Conservation (phyloP, 1,140 invertebrate genomes). For the Steinernema khuongi region DNA sequence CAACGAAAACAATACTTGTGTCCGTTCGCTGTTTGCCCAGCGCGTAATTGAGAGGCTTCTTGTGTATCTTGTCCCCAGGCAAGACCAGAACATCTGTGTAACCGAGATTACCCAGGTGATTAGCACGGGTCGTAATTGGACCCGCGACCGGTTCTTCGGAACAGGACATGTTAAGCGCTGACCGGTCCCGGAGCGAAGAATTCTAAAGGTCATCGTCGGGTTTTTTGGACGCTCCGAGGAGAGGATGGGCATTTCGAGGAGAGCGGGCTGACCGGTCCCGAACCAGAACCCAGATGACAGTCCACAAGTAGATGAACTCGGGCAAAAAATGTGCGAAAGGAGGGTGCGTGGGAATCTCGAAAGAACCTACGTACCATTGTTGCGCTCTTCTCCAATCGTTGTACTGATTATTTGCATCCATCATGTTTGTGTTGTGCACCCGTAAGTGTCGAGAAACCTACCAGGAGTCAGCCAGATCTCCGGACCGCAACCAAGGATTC, state of each 20-base stretch:
- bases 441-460: background rate
- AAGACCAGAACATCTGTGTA: conserved; percentile 7
- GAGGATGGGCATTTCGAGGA: background rate
- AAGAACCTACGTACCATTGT: too few relatives aligned
- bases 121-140: background rate
- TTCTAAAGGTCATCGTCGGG: background rate
- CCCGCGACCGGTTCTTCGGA: conserved; percentile 1
- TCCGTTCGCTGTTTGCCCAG: background rate
- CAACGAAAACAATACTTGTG: background rate
- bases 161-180: background rate
- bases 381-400: too few relatives aligned
- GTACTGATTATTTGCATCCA: too few relatives aligned
- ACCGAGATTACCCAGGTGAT: background rate
- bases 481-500: background rate
- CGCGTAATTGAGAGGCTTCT: background rate
- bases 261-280: background rate
- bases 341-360: background rate
- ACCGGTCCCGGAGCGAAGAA: background rate
- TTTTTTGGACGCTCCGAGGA: background rate
- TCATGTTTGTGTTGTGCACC: too few relatives aligned
- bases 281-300: background rate
- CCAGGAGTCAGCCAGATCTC: background rate
- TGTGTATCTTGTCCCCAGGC: background rate
- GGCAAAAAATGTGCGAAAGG: background rate
- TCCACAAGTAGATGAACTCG: background rate